A percentile compares a stretch with the other conserved stretches of the same genome.
Conservation (phyloP, 2,797 vertebrate genomes). For the Eulemur mongoz region DNA sequence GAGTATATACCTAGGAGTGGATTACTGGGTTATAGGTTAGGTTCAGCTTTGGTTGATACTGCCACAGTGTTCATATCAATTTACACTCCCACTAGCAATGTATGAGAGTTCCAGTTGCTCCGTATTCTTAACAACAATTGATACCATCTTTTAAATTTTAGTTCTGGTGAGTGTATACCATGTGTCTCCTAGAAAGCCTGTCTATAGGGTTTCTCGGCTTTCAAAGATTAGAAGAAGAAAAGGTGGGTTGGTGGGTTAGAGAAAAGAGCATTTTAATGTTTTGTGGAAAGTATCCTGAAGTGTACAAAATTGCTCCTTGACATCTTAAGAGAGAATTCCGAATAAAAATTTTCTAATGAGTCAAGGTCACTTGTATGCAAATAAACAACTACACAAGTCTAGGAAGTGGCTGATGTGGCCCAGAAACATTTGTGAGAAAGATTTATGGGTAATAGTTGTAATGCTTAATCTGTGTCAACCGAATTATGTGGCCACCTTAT, state of each 20-base stretch:
- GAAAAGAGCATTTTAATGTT: background rate
- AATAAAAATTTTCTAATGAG: background rate
- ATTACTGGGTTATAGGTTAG: background rate
- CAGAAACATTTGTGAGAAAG: background rate
- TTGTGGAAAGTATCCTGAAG: background rate
- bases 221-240: background rate
- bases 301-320: background rate
- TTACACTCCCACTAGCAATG: background rate
- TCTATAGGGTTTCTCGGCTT: background rate
- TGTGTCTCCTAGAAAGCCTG: background rate
- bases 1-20: background rate
- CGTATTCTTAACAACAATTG: background rate
- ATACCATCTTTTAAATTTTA: background rate
- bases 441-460: background rate
- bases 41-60: background rate
- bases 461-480: background rate
- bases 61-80: background rate
- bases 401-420: background rate
- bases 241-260: background rate
- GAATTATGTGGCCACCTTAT: background rate
- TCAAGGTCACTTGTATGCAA: background rate
- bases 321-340: background rate
- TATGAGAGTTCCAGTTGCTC: background rate
- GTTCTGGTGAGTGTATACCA: background rate
- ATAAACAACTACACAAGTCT: background rate